Evolutionary conservation across 53 echinoderm and acorn worm genomes (phyloP).

Genomic region (Hippasteria phrygiana): DNA sequence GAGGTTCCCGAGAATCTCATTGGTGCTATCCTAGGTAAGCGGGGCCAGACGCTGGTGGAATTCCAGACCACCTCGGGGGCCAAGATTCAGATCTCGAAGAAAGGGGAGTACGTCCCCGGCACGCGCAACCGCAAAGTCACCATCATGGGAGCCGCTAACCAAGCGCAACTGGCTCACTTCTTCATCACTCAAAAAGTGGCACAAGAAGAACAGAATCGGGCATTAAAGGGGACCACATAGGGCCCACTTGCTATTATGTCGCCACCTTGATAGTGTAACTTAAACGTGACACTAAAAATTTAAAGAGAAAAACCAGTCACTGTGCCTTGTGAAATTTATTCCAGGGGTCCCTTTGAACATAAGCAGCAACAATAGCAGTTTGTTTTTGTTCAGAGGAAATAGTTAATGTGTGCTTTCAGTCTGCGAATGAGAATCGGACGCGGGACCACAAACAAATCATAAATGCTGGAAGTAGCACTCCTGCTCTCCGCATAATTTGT

Average conservation of each 20-base stretch:
- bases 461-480: conserved; percentile 13
- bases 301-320: conserved; percentile 23
- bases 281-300: neutral
- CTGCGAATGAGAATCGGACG: conserved; percentile 10
- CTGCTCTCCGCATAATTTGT: conserved; percentile 12
- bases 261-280: conserved; percentile 34
- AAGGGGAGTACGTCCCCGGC: conserved; percentile 97
- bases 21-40: conserved; percentile 98
- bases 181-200: conserved; percentile 91
- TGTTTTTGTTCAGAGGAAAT: conserved; percentile 26
- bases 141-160: conserved; percentile 90
- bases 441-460: conserved; percentile 47
- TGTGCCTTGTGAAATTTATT: conserved; percentile 52
- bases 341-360: conserved; percentile 12
- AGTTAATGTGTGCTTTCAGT: conserved; percentile 54
- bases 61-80: conserved; percentile 97
- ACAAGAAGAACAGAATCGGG: conserved; percentile 98
- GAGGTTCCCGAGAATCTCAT: conserved; percentile 97
- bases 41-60: conserved; percentile 98
- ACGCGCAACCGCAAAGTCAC: conserved; percentile 98
- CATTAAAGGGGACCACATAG: conserved; percentile 96
- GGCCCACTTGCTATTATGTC: neutral
- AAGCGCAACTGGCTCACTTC: conserved; percentile 97
- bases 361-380: conserved; percentile 2
- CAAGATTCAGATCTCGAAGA: conserved; percentile 98